Evolutionary conservation across 2,888 invertebrate genomes (phyloP), one percentile per base, ranked within the genome.

Genomic region (Heteropelma amictum): DNA sequence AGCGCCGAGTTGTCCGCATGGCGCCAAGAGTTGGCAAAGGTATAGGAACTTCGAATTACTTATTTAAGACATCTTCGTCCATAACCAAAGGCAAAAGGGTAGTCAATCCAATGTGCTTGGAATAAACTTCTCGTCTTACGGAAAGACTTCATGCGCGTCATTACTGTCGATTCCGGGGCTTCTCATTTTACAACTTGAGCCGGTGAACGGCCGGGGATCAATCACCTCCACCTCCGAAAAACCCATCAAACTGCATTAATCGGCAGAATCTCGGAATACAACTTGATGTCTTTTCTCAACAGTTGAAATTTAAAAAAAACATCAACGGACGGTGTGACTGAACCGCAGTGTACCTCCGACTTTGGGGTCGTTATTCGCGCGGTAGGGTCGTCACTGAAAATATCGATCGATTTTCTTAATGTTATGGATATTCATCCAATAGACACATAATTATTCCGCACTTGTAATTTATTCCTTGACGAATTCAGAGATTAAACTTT

Each of bases 41-140:
- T 21, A 26, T n/a, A 47, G 26, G 17, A 14, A 23, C 3, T 75
- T 61, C 71, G 53, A 67, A 75, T 71, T 71, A 76, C 53, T 64
- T 64, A 76, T 76, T 30, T 45, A 58, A 49, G 61, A 49, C 56
- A 72, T 76, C 42, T 69, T 72, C 45, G 61, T 76, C 61, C 45
- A 45, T 38, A 26, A 40, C 56, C 3, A 53, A 35, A 47, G 69
- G n/a, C n/a, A 40, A 60, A 51, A 47, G 51, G 64, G 53, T 54
- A 65, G 67, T 76, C 76, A 61, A 76, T 69, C 69, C 54, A 54
- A 19, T 30, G 3, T 42, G 26, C 30, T 47, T 35, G 28, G 23
- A 58, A 64, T 71, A 68, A 68, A 71, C 30, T 38, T 23, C 21
- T 38, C 28, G 23, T 35, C n/a, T 17, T 8, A 30, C 7, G 58